Conservation (phyloP, 2,113 vertebrate genomes). For the Vidua chalybeata region DNA sequence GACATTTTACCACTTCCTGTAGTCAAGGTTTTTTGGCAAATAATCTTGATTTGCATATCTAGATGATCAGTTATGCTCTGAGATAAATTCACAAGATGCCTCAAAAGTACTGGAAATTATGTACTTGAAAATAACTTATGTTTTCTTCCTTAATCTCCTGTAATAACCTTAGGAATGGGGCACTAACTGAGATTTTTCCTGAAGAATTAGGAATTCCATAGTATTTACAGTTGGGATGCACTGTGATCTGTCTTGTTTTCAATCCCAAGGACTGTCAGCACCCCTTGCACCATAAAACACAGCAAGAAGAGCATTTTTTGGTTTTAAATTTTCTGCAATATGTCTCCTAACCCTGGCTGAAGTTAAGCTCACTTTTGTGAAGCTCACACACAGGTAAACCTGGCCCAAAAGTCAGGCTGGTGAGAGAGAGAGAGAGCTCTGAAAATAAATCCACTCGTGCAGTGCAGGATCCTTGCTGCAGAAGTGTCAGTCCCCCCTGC, state of each 20-base stretch:
- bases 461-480: conserved; percentile 70
- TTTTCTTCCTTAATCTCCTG: not conserved
- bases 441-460: not conserved
- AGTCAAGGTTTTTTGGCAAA: not conserved
- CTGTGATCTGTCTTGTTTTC: not conserved
- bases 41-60: not conserved
- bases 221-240: not conserved
- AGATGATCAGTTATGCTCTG: not conserved
- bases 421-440: not conserved
- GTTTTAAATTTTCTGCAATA: not conserved
- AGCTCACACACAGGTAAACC: not conserved
- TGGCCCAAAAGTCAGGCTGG: not conserved
- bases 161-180: not conserved
- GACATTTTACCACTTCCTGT: not conserved
- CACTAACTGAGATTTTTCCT: not conserved
- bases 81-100: not conserved
- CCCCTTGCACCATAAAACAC: not conserved
- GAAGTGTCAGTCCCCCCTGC: not conserved
- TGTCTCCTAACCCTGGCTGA: not conserved
- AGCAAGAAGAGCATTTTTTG: not conserved
- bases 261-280: not conserved
- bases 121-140: not conserved
- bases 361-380: not conserved
- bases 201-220: not conserved
- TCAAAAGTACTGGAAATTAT: not conserved